Evolutionary conservation across 2,113 vertebrate genomes (phyloP).

Genomic region (Triplophysa siluroides): DNA sequence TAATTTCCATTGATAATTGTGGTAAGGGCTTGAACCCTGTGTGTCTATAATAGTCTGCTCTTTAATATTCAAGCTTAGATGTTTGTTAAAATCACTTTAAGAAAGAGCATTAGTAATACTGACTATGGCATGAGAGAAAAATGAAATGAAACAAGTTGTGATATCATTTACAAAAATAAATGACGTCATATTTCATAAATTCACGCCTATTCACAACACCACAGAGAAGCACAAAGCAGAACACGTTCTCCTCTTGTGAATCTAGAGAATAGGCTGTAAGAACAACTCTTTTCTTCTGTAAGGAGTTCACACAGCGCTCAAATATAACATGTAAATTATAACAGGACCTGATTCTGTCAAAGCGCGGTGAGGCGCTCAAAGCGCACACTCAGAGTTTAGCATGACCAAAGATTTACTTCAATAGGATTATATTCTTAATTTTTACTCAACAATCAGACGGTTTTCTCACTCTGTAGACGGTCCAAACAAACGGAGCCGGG

Average conservation of each 20-base stretch:
- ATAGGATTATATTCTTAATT: constrained; percentile 82
- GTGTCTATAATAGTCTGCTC: no score
- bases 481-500: constrained; percentile 70
- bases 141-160: no score
- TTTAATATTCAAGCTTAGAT: no score
- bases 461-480: constrained; percentile 69
- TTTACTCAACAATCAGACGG: constrained; percentile 76
- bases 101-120: no score
- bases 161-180: not conserved
- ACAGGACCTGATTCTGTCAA: constrained; percentile 48
- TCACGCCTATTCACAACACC: not conserved
- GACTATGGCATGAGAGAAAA: no score
- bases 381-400: constrained; percentile 71
- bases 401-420: constrained; percentile 75
- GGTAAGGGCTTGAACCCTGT: no score
- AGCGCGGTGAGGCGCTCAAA: constrained; percentile 65
- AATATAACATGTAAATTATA: constrained; percentile 58
- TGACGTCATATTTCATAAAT: not conserved
- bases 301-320: constrained; percentile 36
- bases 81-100: no score
- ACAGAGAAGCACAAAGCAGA: not conserved
- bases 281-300: constrained; percentile 44
- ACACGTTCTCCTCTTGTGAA: constrained; percentile 20
- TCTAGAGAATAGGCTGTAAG: not conserved
- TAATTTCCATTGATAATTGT: no score